phyloP scores from a whole-genome alignment of 2,888 invertebrate species.

The Mythimna lalbum region DNA sequence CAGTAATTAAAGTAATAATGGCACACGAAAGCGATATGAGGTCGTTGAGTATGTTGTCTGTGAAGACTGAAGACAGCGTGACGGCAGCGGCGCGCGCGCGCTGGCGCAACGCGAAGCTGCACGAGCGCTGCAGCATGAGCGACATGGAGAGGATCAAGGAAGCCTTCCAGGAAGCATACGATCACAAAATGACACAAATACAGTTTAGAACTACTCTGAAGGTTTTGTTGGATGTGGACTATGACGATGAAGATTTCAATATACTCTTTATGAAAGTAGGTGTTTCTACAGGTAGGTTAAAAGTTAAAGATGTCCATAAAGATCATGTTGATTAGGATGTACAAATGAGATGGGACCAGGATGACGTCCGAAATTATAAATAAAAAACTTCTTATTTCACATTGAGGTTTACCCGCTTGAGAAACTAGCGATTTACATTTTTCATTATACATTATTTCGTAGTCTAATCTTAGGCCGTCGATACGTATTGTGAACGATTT shows the following conservation, averaged over 20 bases:
- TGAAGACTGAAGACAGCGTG: conserved; percentile 78
- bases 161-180: conserved; percentile 83
- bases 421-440: neutral
- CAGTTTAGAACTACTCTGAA: conserved; percentile 83
- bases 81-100: conserved; percentile 48
- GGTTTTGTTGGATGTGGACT: conserved; percentile 85
- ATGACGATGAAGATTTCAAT: conserved; percentile 91
- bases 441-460: too few relatives aligned
- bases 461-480: neutral
- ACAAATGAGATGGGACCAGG: neutral
- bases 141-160: conserved; percentile 87
- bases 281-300: neutral
- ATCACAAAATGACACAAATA: conserved; percentile 80
- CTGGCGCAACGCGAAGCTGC: conserved; percentile 80
- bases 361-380: neutral
- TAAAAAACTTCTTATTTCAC: neutral
- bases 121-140: conserved; percentile 82
- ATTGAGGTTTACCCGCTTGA: neutral
- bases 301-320: neutral
- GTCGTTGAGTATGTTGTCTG: conserved; percentile 72
- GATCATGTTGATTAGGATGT: too few relatives aligned
- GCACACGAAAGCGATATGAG: conserved; percentile 79
- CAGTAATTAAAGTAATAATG: conserved; percentile 67
- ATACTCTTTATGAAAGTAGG: conserved; percentile 92
- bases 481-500: neutral